Evolutionary conservation across 2,113 vertebrate genomes (phyloP).

Genomic region (Oceanodroma tethys): DNA sequence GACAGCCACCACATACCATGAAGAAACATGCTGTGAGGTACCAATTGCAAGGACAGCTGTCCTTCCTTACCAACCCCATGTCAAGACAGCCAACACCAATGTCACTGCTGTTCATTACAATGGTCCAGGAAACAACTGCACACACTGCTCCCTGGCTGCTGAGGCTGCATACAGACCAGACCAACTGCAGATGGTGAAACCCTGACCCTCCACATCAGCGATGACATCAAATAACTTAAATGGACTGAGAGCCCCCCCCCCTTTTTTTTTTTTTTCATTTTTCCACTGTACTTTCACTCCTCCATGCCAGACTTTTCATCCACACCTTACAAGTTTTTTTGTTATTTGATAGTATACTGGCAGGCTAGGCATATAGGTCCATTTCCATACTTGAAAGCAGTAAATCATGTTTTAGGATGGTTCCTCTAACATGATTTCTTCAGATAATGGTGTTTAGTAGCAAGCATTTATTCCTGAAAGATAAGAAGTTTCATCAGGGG

Average conservation of each 20-base stretch:
- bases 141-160: neutral
- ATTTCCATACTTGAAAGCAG: neutral
- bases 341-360: neutral
- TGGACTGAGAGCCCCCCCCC: neutral
- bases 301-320: neutral
- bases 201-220: neutral
- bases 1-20: slow-evolving; percentile 28
- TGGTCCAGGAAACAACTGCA: neutral
- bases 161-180: neutral
- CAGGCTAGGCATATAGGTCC: neutral
- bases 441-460: neutral
- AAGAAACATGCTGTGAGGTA: slow-evolving; percentile 59
- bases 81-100: neutral
- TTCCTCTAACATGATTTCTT: neutral
- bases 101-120: neutral
- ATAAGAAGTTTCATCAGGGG: neutral
- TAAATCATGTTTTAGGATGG: neutral
- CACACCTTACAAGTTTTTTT: neutral
- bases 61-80: neutral
- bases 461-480: neutral
- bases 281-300: neutral
- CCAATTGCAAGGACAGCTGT: slow-evolving; percentile 67
- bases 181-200: neutral
- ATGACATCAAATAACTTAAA: neutral
- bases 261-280: neutral